Base-by-base conservation (phyloP, 1,140 invertebrate species). In the Drosophila bocqueti region DNA sequence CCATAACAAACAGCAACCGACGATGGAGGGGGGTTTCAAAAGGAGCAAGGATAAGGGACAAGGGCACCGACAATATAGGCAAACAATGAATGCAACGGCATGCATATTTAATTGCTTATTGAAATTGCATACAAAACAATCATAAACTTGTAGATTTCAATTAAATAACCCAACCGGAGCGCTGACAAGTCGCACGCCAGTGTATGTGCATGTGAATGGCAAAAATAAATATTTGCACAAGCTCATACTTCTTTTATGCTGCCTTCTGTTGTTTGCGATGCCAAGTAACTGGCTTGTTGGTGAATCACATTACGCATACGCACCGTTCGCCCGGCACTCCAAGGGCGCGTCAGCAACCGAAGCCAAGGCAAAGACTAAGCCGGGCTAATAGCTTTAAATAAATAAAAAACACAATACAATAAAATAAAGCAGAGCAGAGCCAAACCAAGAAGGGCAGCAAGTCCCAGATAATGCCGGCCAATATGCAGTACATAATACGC, bases 121-220 rank as follows among this genome's bases (percentile, higher is more conserved):
- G 58, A 73, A 76, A 83, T 63, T 87, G 71, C 71, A 76, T 64
- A 52, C 66, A 78, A 77, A 73, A 75, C 68, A 87, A 83, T 87
- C 71, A 84, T 89, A 63, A 89, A 84, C 66, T 87, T 84, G 79
- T 64, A 58, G 73, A 89, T 78, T 87, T 83, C 73, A 87, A 89
- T 87, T 89, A 89, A 74, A 78, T 78, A 69, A 71, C 76, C 59
- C 63, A 59, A 40, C 64, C 50, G 64, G 40, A 45, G 46, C 47
- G 73, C 60, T 60, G 59, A 63, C 61, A 81, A 75, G 78, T 50
- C 54, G 42, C 47, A 45, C 45, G 59, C 31, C 38, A 49, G 43
- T 61, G 65, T 45, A 3, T 57, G 61, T 58, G 36, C 54, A 21
- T 60, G 52, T 58, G 66, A 80, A 80, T 63, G 72, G 24, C 42